Percentiles rank a stretch among this genome's conserved stretches.
phyloP scores from a whole-genome alignment of 2,113 vertebrate genomes.

The Actenoides lindsayi region DNA sequence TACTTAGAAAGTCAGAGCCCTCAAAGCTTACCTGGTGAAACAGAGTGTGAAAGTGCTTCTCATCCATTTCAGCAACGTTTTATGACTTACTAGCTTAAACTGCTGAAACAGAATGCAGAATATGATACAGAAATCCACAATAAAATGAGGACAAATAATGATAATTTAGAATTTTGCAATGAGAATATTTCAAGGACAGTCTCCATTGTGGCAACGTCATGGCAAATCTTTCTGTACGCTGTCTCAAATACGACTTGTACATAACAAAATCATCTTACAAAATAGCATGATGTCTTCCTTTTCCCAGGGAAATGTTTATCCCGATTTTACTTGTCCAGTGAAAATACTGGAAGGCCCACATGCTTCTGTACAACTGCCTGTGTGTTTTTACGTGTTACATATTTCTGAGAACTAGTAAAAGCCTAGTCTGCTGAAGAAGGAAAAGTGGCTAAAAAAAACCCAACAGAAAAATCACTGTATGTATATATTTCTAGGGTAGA shows the following conservation, averaged over 20 bases:
- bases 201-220: not conserved
- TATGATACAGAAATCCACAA: not conserved
- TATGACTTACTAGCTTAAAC: not conserved
- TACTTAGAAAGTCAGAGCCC: not conserved
- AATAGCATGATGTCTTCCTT: not conserved
- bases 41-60: not conserved
- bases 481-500: not conserved
- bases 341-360: not conserved
- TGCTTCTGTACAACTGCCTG: not conserved
- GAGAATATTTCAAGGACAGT: not conserved
- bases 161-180: not conserved
- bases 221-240: not conserved
- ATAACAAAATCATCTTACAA: not conserved
- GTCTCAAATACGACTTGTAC: not conserved
- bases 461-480: not conserved
- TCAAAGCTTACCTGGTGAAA: not conserved
- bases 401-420: not conserved
- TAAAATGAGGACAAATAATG: not conserved
- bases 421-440: not conserved
- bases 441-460: not conserved
- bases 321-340: not conserved
- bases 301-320: not conserved
- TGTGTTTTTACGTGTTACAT: fast-evolving
- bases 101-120: not conserved
- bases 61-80: not conserved